Evolutionary conservation across 2,888 invertebrate genomes (phyloP).

Genomic region (Marronus borbonicus): DNA sequence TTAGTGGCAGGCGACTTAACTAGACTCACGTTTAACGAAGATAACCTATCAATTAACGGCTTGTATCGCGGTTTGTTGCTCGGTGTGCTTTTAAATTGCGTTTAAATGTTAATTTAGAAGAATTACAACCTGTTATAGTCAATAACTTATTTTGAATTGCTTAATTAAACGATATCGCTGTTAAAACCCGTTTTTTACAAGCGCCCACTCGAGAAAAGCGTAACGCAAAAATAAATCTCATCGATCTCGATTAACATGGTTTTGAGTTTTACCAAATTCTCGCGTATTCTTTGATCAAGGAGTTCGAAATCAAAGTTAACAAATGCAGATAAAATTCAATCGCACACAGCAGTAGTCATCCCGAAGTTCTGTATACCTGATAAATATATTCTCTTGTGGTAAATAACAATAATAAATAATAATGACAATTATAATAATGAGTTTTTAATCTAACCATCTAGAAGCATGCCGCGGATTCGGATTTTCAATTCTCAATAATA

Average conservation of each 20-base stretch:
- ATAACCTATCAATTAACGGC: slow-evolving; percentile 46
- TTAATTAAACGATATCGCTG: slow-evolving; percentile 36
- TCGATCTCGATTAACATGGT: not conserved
- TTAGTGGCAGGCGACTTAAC: slow-evolving; percentile 35
- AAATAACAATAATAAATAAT: too few relatives aligned
- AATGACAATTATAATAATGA: too few relatives aligned
- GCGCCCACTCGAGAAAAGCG: not conserved
- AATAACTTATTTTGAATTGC: slow-evolving; percentile 29
- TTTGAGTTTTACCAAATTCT: too few relatives aligned
- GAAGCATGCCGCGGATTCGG: too few relatives aligned
- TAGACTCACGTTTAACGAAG: slow-evolving; percentile 42
- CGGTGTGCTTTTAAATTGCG: slow-evolving; percentile 39
- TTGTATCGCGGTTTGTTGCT: slow-evolving; percentile 39
- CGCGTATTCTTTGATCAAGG: too few relatives aligned
- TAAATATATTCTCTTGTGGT: too few relatives aligned
- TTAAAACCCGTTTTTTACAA: slow-evolving; percentile 20
- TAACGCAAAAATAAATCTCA: not conserved
- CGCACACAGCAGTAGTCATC: too few relatives aligned
- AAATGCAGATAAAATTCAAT: too few relatives aligned
- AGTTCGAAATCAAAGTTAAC: too few relatives aligned
- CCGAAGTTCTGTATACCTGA: too few relatives aligned
- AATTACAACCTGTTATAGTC: slow-evolving; percentile 41
- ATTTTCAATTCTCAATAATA: too few relatives aligned
- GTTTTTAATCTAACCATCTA: too few relatives aligned
- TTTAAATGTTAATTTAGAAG: slow-evolving; percentile 47